Conservation (phyloP, 2,888 invertebrate genomes). For the Liodrosophila aerea region DNA sequence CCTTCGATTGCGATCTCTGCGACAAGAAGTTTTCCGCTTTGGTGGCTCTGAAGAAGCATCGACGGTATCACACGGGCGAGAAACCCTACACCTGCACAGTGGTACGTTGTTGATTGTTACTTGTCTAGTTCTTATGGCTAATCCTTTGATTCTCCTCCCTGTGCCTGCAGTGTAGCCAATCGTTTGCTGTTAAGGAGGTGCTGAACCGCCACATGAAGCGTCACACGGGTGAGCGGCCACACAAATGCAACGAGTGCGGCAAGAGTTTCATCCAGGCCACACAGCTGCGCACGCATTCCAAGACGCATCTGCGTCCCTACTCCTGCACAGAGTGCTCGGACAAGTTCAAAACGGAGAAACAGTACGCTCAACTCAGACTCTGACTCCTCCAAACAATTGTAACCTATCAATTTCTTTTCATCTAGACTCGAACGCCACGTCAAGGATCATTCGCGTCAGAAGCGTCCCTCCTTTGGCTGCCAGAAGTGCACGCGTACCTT, state of each 20-base stretch:
- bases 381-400: too few species aligned
- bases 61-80: conserved; percentile 85
- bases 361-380: conserved; percentile 63
- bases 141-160: conserved; percentile 8
- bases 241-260: conserved; percentile 84
- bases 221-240: conserved; percentile 83
- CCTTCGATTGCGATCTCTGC: conserved; percentile 89
- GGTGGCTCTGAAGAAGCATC: conserved; percentile 90
- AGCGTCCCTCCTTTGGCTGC: conserved; percentile 58
- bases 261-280: conserved; percentile 93
- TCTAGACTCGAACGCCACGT: conserved; percentile 65
- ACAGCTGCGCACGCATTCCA: conserved; percentile 90
- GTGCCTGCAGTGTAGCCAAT: conserved; percentile 88
- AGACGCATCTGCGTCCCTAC: conserved; percentile 88
- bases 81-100: conserved; percentile 87
- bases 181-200: conserved; percentile 92
- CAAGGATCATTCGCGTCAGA: conserved; percentile 62
- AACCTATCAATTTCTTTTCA: too few species aligned
- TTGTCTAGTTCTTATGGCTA: not conserved
- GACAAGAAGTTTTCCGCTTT: conserved; percentile 87
- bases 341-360: conserved; percentile 78
- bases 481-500: conserved; percentile 61
- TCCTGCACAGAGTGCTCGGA: conserved; percentile 85
- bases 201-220: conserved; percentile 89
- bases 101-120: conserved; percentile 82